These are phyloP conservation scores for Kuschelorhynchus macadamiae DNA, from an alignment of 2,888 invertebrate genomes.

Conservation along the genomic window DNA sequence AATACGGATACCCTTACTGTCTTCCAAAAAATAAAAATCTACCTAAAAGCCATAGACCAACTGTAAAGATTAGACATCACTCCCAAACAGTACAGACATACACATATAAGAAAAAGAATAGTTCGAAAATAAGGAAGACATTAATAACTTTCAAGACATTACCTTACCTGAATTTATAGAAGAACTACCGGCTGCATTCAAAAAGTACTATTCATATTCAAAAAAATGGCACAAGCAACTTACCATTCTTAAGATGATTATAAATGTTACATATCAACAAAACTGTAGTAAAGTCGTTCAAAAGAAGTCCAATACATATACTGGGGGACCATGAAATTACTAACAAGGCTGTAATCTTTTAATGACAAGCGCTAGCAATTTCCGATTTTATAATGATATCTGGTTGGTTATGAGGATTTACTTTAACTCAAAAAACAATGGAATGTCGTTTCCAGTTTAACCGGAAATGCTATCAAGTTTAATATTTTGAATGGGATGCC, in stretches of 20 bases:
- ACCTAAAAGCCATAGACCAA: constrained; percentile 20
- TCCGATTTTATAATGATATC: no score
- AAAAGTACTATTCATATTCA: constrained; percentile 2
- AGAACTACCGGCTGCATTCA: background rate
- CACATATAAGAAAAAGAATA: constrained; percentile 5
- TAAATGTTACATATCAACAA: background rate
- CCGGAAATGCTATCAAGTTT: no score
- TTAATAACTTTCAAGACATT: background rate
- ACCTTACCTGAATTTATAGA: background rate
- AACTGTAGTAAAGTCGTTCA: no score
- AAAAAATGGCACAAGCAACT: constrained; percentile 3
- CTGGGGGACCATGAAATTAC: no score
- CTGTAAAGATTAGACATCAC: constrained; percentile 23
- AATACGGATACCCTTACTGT: no score
- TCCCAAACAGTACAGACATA: constrained; percentile 7
- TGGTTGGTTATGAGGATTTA: no score
- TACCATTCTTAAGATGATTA: constrained; percentile 6
- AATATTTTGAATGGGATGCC: no score
- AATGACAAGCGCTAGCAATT: no score
- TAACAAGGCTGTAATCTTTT: no score
- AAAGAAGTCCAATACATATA: no score
- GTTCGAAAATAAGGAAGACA: background rate
- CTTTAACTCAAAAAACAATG: no score
- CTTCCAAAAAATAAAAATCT: constrained; percentile 5
- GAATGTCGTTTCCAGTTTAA: no score